Evolutionary conservation across 2,888 invertebrate genomes (phyloP), one percentile per base, ranked within the genome.

Genomic region (Drosophila prostipennis): DNA sequence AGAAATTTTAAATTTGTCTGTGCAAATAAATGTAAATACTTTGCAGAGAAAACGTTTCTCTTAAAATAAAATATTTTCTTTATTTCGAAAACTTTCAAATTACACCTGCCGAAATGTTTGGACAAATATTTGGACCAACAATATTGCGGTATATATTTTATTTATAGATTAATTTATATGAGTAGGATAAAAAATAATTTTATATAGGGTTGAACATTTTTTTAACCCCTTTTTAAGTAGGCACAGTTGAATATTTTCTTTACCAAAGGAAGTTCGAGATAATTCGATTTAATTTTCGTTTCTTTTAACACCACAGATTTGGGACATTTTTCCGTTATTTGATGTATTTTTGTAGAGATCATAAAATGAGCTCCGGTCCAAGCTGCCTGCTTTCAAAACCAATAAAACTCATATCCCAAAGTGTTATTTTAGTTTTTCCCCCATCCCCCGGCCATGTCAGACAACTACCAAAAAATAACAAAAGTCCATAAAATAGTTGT

Each of bases 341-440:
- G 63, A 71, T 72, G 64, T 81, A 74, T 79, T 79, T 85, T 74
- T 76, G 70, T 52, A 34, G n/a, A 43, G 43, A 59, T 68, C 79
- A 73, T 82, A 79, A 75, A 84, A 78, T 46, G 65, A 40, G 71
- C 51, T 64, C 37, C 19, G 36, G 51, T 29, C 10, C 49, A 65
- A 73, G 69, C 60, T 60, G 49, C 58, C 53, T 71, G 84, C 60
- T 72, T 83, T 72, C 71, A 84, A 80, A 82, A 65, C 67, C 77
- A 76, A 77, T 82, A 79, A 77, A 74, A 56, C 51, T 39, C 48
- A 52, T 65, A 67, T 72, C 26, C 53, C 39, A 67, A 84, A 76
- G 79, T 85, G 84, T 85, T 84, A 74, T 88, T 86, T 83, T 80
- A 83, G 80, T 74, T 56, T 69, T 14, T 8, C 7, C 19, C 55